Conservation (phyloP, 2,113 vertebrate species). For the Oryctolagus cuniculus region DNA sequence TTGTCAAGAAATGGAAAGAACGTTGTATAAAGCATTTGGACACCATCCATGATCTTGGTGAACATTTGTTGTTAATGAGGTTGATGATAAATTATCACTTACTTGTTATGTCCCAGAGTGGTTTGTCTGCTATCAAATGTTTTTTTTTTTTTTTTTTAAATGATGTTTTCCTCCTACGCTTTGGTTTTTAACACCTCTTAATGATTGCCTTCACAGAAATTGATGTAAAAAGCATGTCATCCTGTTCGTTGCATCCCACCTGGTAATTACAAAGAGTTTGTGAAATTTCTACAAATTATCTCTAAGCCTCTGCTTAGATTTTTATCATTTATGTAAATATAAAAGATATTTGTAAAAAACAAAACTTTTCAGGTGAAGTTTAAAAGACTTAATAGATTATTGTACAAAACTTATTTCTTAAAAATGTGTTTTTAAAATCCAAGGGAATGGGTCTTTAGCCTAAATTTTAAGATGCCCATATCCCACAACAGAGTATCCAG, state of each 20-base stretch:
- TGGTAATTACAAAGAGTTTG: conserved; percentile 1
- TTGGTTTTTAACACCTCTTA: conserved; percentile 22
- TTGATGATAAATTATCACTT: conserved; percentile 62
- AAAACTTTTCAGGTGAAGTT: neutral
- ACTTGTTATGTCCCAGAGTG: conserved; percentile 27
- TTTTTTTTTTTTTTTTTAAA: too few species aligned
- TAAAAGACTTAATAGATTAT: conserved; percentile 1
- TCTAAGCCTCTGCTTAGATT: conserved; percentile 29
- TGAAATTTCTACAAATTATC: neutral
- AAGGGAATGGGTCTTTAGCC: too few species aligned
- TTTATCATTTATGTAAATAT: conserved; percentile 42
- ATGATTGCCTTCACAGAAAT: conserved; percentile 23
- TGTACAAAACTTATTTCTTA: neutral
- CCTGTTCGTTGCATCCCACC: neutral
- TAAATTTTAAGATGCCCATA: too few species aligned
- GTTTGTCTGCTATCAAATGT: neutral
- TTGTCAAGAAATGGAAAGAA: conserved; percentile 36
- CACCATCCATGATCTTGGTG: neutral
- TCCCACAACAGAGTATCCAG: too few species aligned
- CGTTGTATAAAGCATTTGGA: conserved; percentile 51
- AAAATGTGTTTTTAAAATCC: neutral
- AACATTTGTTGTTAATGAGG: conserved; percentile 57
- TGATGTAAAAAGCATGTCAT: conserved; percentile 44
- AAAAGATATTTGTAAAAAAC: neutral
- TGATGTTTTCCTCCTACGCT: neutral